A percentile compares a stretch with the other conserved stretches of the same genome.
These are phyloP conservation scores for Tetranychus truncatus DNA, from an alignment of 2,888 invertebrate genomes.

Conservation along the genomic window DNA sequence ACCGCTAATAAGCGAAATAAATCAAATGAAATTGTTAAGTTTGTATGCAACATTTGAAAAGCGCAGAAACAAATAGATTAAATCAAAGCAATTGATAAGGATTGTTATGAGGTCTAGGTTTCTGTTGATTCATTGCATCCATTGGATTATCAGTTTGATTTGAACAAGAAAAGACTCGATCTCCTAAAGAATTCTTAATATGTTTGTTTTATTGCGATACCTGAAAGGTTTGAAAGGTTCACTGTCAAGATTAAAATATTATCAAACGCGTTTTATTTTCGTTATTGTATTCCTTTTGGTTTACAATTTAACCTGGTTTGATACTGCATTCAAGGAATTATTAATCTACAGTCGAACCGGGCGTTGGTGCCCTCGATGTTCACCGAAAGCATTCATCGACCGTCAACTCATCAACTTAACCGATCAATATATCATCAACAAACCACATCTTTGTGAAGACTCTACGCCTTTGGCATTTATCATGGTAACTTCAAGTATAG, in stretches of 20 bases:
- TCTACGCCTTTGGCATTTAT: not conserved
- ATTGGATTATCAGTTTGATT: no score
- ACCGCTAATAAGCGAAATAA: no score
- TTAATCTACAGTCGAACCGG: not conserved
- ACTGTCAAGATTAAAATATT: not conserved
- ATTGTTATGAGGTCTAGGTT: no score
- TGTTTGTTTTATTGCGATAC: not conserved
- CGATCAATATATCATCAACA: not conserved
- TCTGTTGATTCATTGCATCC: no score
- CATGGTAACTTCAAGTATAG: not conserved
- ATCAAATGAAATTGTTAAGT: no score
- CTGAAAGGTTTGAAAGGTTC: not conserved
- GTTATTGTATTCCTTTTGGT: not conserved
- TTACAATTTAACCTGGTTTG: conserved; percentile 1
- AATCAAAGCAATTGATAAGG: no score
- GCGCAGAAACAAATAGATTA: no score
- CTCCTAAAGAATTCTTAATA: not conserved
- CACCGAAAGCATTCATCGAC: not conserved
- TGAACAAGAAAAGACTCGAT: not conserved
- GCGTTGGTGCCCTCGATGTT: conserved; percentile 4
- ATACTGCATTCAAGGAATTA: not conserved
- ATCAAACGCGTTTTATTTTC: not conserved
- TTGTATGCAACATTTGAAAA: no score
- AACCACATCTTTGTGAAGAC: not conserved
- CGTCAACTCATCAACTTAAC: not conserved